phyloP scores from a whole-genome alignment of 2,113 vertebrate species.

The Labeo rohita region DNA sequence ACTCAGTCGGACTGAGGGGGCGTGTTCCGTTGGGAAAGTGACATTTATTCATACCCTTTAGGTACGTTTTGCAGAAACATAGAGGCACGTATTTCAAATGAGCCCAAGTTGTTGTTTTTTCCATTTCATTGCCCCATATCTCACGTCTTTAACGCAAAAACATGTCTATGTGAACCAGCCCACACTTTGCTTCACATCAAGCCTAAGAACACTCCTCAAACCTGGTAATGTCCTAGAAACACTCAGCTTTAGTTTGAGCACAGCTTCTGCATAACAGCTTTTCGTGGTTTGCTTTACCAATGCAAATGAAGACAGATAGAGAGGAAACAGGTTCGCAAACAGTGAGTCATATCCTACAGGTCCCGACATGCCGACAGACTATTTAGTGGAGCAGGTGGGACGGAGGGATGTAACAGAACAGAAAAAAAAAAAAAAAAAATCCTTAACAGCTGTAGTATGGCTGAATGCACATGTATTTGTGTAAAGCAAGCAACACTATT shows the following conservation, averaged over 20 bases:
- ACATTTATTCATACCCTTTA: no score
- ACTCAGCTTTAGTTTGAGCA: not conserved
- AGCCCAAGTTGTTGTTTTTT: no score
- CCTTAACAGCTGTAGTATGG: not conserved
- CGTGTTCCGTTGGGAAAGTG: no score
- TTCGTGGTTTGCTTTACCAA: not conserved
- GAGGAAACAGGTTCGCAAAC: constrained; percentile 21
- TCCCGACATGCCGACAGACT: not conserved
- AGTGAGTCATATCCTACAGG: constrained; percentile 27
- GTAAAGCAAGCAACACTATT: not conserved
- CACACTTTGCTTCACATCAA: not conserved
- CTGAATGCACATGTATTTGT: not conserved
- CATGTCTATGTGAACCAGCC: not conserved
- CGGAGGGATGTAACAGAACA: not conserved
- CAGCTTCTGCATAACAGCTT: not conserved
- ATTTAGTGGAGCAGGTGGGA: constrained; percentile 29
- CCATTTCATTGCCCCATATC: no score
- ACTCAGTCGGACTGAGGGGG: no score
- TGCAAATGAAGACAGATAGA: constrained; percentile 30
- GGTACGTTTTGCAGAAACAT: no score
- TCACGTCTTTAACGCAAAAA: not conserved
- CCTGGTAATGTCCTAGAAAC: not conserved
- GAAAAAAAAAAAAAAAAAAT: not conserved
- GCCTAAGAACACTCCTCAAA: not conserved
- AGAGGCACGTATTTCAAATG: no score